Evolutionary conservation across 2,113 vertebrate species (phyloP), one percentile per base, ranked within the genome.

Genomic region (Myrmophylax atrothorax): DNA sequence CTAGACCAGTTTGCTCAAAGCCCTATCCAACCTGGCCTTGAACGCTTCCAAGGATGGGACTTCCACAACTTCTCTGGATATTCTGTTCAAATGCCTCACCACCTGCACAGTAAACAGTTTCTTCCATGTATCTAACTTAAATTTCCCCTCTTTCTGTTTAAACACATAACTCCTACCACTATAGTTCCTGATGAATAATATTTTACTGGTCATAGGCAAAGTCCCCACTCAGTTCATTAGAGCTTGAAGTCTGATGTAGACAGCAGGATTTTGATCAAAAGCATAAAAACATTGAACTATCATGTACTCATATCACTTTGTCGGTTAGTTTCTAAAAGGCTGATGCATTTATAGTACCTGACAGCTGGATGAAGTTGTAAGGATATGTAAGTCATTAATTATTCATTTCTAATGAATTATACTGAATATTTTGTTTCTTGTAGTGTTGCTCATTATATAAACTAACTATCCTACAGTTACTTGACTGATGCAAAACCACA

Each of bases 371-470:
- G 50, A 93, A 89, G 62, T 89, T 87, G 24, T 56, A 78, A 68
- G 72, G 77, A 31, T 52, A 91, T 31, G 23, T 26, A 81, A 64
- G 12, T 37, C 9, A 90, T 92, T 90, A 78, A 95, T 97, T 94
- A 95, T 95, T 95, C 15, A 93, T 93, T 86, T 74, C 10, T 66
- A 75, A 90, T 84, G 93, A 94, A 96, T 89, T 94, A 95, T 89
- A 66, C 69, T 77, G 69, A 90, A 82, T 58, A 90, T 81, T 96
- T 88, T 84, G 24, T 42, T 94, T 83, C 62, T 84, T 86, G 78
- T 52, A 38, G 58, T 62, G 79, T 55, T 87, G 64, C 46, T 94
- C 37, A 64, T 95, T 91, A 74, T 81, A 80, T 33, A 94, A 95
- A 62, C 38, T 47, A 84, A 69, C n/a, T 56, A 75, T 70, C 4